A percentile compares a stretch with the other conserved stretches of the same genome.
phyloP scores from a whole-genome alignment of 2,113 vertebrate genomes.

The Tachuris rubrigastra region DNA sequence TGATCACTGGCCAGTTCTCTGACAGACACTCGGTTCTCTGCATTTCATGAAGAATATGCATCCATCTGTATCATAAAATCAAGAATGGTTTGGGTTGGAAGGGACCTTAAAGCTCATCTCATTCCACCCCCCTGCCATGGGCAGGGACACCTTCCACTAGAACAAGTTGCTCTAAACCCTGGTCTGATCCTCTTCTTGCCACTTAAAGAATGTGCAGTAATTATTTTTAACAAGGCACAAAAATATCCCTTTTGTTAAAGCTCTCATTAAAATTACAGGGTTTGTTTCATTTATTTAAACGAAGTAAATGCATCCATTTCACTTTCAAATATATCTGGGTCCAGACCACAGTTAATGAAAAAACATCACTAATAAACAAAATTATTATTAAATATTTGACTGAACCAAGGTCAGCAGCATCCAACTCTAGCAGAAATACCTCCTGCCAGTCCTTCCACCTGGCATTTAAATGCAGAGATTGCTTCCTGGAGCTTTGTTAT shows the following conservation, averaged over 20 bases:
- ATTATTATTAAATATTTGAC: background rate
- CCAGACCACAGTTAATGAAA: background rate
- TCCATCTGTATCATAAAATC: background rate
- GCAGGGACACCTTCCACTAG: background rate
- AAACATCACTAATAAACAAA: background rate
- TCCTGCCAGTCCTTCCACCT: background rate
- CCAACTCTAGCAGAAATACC: background rate
- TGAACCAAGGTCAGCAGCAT: background rate
- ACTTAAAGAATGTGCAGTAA: fast-evolving
- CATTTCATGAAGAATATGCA: background rate
- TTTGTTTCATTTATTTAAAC: background rate
- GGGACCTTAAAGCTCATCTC: too few relatives aligned
- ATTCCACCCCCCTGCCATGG: background rate
- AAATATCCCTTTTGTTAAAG: background rate
- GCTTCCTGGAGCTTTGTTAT: background rate
- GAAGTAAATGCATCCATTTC: background rate
- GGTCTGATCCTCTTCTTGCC: background rate
- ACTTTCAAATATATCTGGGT: background rate
- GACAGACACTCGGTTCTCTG: background rate
- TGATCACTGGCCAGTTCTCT: background rate
- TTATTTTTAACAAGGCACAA: background rate
- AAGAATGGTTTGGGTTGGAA: background rate
- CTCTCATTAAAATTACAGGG: background rate
- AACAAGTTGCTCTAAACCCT: background rate
- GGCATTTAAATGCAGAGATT: background rate